Evolutionary conservation across 2,797 vertebrate genomes (phyloP), one percentile per base, ranked within the genome.

Genomic region (Sebastes jordani): DNA sequence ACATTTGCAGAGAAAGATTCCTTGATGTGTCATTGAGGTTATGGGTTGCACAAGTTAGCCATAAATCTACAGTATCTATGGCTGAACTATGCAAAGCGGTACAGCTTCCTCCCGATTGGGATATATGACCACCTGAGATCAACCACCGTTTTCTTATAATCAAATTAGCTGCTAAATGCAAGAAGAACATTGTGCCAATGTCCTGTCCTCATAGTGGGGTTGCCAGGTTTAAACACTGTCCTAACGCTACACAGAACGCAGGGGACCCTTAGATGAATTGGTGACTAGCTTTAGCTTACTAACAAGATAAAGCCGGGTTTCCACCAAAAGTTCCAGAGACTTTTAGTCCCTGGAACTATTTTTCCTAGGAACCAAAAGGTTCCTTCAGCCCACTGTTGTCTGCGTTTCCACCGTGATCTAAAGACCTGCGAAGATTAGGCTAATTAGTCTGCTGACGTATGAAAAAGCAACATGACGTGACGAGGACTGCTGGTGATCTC

Each of bases 161-260:
- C 22, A 22, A 16, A 56, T 6, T 22, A 55, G 58, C 62, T 34
- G 25, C 64, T 25, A 27, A 36, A 29, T 20, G 20, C 29, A 29
- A 60, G 13, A 23, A 29, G 11, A 42, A 9, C n/a, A 20, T 55
- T 3, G 60, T 11, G 25, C 7, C 11, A 38, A 18, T 2, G 20
- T 32, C 70, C 70, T 72, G 70, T 61, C 70, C 58, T 72, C 58
- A 72, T 61, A 71, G 55, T 70, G 30, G 60, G 42, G 13, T 22
- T 67, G 62, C 42, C 62, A 61, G 55, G 60, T 65, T 76, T 81
- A 6, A 70, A 52, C 34, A 13, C 58, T 46, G 14, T 54, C 25
- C 60, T 18, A 36, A n/a, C 11, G 16, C 27, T 23, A 60, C 22
- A 42, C 49, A 42, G 13, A 36, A 25, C 25, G 18, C 30, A 20